Base-by-base conservation (phyloP, 2,888 invertebrate species). In the Platycheirus rosarum region DNA sequence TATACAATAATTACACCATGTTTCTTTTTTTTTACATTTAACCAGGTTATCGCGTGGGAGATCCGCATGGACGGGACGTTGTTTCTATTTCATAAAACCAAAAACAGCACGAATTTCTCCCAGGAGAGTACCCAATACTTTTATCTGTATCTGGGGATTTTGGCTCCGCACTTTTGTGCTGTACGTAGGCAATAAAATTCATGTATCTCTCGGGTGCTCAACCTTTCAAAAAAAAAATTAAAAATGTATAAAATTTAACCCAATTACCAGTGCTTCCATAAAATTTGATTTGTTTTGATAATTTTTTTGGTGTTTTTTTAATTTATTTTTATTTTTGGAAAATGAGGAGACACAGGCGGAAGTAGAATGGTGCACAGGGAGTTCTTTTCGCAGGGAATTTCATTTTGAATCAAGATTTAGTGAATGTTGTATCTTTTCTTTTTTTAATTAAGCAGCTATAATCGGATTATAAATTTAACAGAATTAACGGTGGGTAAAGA, bases 21-120 rank as follows among this genome's bases (percentile, higher is more conserved):
- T 65, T 68, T n/a, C n/a, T n/a, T n/a, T n/a, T n/a, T n/a, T 55
- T 40, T 23, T 23, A 23, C 55, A 55, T 57, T 57, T 40, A 74
- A 74, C 74, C 68, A 68, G 62, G 68, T 46, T 79, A 79, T 79
- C 74, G 78, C 78, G 78, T 79, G 79, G 79, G 79, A 79, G 55
- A 79, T 79, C 79, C 23, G 65, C 65, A 60, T 51, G 57, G 60
- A 60, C 40, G 37, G 9, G 40, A 57, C 40, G 14, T 55, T 37
- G 32, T 57, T 23, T 46, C 26, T 29, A 2, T 46, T 13, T 35
- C 20, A 14, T 63, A 62, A 55, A 62, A n/a, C n/a, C 42, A 74
- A 20, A 44, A 53, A 35, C 29, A 60, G 35, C 14, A 37, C 20
- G 3, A 37, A 13, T 35, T 29, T 18, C 51, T 37, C 49, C 20